Conservation (phyloP, 2,113 vertebrate genomes). For the Nymphicus hollandicus region DNA sequence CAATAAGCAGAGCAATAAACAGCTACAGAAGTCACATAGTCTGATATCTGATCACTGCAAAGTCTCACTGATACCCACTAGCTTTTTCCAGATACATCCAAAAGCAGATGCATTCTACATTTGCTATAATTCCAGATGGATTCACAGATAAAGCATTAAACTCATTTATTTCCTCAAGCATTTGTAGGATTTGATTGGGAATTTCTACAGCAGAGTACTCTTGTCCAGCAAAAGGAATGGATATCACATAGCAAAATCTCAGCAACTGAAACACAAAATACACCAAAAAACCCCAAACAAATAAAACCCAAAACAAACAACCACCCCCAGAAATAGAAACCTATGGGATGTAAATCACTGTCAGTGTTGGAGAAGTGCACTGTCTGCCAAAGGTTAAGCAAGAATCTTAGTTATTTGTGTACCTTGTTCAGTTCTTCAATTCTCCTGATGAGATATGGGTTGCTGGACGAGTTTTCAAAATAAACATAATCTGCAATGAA, state of each 20-base stretch:
- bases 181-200: rapidly evolving
- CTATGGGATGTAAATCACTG: not conserved
- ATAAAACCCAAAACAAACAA: too few species aligned
- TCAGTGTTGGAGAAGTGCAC: not conserved
- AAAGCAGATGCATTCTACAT: not conserved
- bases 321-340: not conserved
- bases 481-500: conserved; percentile 95
- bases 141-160: not conserved
- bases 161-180: not conserved
- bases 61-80: not conserved
- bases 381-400: not conserved
- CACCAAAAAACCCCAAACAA: not conserved
- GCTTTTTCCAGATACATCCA: not conserved
- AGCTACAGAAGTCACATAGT: not conserved
- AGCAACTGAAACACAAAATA: not conserved
- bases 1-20: not conserved
- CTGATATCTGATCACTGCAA: not conserved
- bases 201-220: not conserved
- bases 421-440: conserved; percentile 99
- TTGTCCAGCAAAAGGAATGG: not conserved
- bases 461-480: conserved; percentile 99
- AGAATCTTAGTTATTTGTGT: not conserved
- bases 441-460: conserved; percentile 96
- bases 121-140: not conserved
- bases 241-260: not conserved